phyloP scores from a whole-genome alignment of 2,797 vertebrate species.

The Tiaroga cobitis region DNA sequence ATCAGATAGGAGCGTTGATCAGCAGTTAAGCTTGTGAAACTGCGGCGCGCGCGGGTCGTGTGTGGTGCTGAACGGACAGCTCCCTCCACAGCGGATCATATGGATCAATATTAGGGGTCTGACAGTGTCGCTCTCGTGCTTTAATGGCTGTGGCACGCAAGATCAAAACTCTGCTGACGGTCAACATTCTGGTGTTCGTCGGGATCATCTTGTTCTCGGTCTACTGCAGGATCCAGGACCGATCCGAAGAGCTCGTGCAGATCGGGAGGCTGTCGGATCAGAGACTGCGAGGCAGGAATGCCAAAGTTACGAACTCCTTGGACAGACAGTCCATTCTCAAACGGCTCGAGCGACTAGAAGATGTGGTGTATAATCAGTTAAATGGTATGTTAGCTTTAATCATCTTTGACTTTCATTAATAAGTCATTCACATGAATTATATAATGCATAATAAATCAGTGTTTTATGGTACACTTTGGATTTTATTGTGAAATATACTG shows the following conservation, averaged over 20 bases:
- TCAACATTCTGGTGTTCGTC: constrained; percentile 96
- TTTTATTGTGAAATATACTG: neutral
- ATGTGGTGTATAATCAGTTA: constrained; percentile 96
- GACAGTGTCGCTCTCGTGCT: constrained; percentile 68
- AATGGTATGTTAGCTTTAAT: constrained; percentile 80
- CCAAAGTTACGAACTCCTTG: constrained; percentile 84
- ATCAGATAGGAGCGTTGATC: neutral
- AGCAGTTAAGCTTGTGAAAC: constrained; percentile 14
- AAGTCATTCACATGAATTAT: neutral
- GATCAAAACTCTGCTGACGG: constrained; percentile 98
- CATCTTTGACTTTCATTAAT: neutral
- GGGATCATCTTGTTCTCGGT: constrained; percentile 97
- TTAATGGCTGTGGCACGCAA: constrained; percentile 98
- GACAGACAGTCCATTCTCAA: constrained; percentile 95
- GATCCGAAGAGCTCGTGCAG: constrained; percentile 91
- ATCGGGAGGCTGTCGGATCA: constrained; percentile 86
- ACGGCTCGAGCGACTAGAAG: constrained; percentile 94
- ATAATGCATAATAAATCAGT: neutral
- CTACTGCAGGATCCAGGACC: constrained; percentile 97
- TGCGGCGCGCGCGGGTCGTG: constrained; percentile 54
- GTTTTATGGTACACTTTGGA: neutral
- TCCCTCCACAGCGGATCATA: constrained; percentile 56
- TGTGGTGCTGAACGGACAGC: constrained; percentile 82
- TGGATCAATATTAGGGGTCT: constrained; percentile 72
- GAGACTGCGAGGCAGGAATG: constrained; percentile 84